Evolutionary conservation across 2,888 invertebrate species (phyloP), one percentile per base, ranked within the genome.

Genomic region (Drosophila setosimentum): DNA sequence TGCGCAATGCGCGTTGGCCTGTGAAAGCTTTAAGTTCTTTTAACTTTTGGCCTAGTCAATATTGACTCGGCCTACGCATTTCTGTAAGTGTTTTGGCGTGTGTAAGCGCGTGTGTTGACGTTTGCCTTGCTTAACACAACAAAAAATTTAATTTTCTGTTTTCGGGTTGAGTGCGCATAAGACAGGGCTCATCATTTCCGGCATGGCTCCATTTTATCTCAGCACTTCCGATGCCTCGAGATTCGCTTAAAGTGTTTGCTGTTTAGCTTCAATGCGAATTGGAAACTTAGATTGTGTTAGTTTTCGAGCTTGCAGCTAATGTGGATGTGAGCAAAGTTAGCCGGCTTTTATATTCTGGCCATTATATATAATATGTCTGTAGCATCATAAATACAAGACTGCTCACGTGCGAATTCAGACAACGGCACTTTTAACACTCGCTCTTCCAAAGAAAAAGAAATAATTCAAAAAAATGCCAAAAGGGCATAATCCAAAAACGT

Each of bases 381-480:
- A 75, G 75, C 67, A 64, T 78, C 74, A 74, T 75, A 85, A 82
- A 77, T 66, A 81, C 64, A 64, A 49, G 64, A 58, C 68, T 75
- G 60, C 40, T 49, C 66, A 71, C 67, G 42, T 66, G 49, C 62
- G 51, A 71, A 72, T 62, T 61, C 64, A 68, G 68, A 72, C 68
- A 68, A 57, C 54, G 29, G 10, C 67, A 64, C 30, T 65, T 65
- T 49, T 63, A 67, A 37, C 40, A 48, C 59, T 42, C 35, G 27
- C 57, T 57, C 54, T 76, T 78, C 73, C 57, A 67, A 55, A 76
- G 76, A 78, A 71, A 69, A 66, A 73, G 78, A 84, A 84, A 85
- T 87, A 83, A 85, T 84, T 87, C 87, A 78, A 60, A 85, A 85
- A 87, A 85, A 87, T 85, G 87, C 87, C 85, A 87, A 87, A 85